phyloP scores from a whole-genome alignment of 2,888 invertebrate species.

The Drosophila bunnanda region DNA sequence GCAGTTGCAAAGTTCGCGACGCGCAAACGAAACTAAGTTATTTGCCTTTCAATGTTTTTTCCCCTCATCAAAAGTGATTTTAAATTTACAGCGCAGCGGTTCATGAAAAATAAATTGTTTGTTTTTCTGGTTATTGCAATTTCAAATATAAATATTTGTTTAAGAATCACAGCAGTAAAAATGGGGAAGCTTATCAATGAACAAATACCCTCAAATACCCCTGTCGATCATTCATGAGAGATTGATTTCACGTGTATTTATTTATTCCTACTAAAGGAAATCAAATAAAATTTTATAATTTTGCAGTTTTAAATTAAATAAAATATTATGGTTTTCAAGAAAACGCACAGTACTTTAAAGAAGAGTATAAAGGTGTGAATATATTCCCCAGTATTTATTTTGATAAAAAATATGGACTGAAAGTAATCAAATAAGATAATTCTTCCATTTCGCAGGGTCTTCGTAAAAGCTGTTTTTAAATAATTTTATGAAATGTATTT shows the following conservation, averaged over 20 bases:
- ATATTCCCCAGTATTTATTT: constrained; percentile 10
- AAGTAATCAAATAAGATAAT: neutral
- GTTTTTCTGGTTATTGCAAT: constrained; percentile 12
- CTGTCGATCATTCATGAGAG: neutral
- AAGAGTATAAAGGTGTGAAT: neutral
- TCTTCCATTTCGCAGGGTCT: neutral
- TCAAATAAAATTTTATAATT: neutral
- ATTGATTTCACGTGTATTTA: neutral
- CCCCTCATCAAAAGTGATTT: neutral
- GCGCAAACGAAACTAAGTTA: constrained; percentile 29
- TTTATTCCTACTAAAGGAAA: neutral
- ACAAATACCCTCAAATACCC: neutral
- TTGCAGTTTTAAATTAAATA: neutral
- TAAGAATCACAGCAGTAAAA: neutral
- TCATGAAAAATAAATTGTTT: constrained; percentile 16
- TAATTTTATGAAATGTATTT: too few species aligned
- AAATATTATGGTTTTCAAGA: too few species aligned
- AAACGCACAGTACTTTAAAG: neutral
- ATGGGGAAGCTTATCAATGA: neutral
- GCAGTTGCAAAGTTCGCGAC: constrained; percentile 18
- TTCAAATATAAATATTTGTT: constrained; percentile 11
- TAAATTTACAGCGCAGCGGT: constrained; percentile 14
- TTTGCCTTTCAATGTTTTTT: constrained; percentile 19
- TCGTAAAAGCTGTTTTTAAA: neutral
- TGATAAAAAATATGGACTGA: neutral